Conservation (phyloP, 2,113 vertebrate species). For the Sylvilagus bachmani region DNA sequence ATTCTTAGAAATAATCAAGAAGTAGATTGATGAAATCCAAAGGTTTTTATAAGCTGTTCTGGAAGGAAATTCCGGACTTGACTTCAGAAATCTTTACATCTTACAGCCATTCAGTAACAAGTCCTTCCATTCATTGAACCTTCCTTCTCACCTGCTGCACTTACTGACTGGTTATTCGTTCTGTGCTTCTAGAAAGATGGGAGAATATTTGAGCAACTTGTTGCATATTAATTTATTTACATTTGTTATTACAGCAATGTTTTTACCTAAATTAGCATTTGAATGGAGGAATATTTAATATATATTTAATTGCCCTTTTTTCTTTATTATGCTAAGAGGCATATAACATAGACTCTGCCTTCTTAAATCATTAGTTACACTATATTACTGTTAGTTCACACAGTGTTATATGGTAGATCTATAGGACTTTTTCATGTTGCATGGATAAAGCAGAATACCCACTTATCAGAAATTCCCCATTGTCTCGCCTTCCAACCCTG, state of each 20-base stretch:
- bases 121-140: not conserved
- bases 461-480: not conserved
- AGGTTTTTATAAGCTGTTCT: not conserved
- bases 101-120: not conserved
- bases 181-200: not conserved
- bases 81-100: not conserved
- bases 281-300: not conserved
- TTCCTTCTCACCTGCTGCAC: not conserved
- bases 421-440: not conserved
- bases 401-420: not conserved
- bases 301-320: not conserved
- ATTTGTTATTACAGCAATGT: not conserved
- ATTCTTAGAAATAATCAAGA: not conserved
- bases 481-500: fast-evolving
- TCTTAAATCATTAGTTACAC: not conserved
- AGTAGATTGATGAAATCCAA: not conserved
- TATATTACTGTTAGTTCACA: not conserved
- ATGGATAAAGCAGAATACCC: not conserved
- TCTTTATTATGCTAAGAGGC: not conserved
- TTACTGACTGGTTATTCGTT: not conserved
- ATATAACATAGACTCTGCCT: not conserved
- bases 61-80: not conserved
- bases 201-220: not conserved
- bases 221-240: not conserved
- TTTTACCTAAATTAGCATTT: not conserved